Evolutionary conservation across 2,888 invertebrate species (phyloP).

Genomic region (Chrysolina haemoptera): DNA sequence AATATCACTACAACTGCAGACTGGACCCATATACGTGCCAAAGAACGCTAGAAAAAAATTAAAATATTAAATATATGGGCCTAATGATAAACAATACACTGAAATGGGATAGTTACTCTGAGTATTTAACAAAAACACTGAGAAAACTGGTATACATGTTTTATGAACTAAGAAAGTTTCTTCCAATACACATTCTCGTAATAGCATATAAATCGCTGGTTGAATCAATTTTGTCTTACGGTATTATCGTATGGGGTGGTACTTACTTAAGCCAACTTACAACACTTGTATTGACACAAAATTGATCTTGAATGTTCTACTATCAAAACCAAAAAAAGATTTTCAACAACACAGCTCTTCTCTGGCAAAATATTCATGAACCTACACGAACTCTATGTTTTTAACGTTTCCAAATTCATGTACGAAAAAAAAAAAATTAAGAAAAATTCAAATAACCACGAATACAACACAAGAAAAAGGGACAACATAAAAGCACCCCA

Average conservation of each 20-base stretch:
- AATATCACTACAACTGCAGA: slow-evolving; percentile 1
- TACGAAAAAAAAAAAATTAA: slow-evolving; percentile 20
- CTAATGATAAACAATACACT: slow-evolving; percentile 14
- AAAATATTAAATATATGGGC: too few species aligned
- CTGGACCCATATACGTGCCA: neutral
- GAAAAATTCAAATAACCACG: slow-evolving; percentile 4
- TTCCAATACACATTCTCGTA: slow-evolving; percentile 5
- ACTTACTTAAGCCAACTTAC: neutral
- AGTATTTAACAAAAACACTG: slow-evolving; percentile 7
- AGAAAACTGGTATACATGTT: slow-evolving; percentile 19
- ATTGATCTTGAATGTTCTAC: neutral
- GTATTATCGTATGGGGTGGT: neutral
- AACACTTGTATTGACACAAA: slow-evolving; percentile 6
- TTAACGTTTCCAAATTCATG: slow-evolving; percentile 6
- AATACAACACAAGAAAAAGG: slow-evolving; percentile 16
- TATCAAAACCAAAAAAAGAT: neutral
- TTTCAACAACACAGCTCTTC: slow-evolving; percentile 4
- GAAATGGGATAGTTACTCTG: slow-evolving; percentile 13
- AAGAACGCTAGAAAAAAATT: slow-evolving; percentile 4
- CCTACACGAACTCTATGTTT: slow-evolving; percentile 13
- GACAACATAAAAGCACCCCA: slow-evolving; percentile 16
- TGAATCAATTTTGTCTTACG: neutral
- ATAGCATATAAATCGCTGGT: neutral
- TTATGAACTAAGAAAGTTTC: slow-evolving; percentile 15
- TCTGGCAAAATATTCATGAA: slow-evolving; percentile 12